Percentiles rank a stretch among this genome's conserved stretches.
phyloP scores from a whole-genome alignment of 2,797 vertebrate species.

The Gallirallus australis region DNA sequence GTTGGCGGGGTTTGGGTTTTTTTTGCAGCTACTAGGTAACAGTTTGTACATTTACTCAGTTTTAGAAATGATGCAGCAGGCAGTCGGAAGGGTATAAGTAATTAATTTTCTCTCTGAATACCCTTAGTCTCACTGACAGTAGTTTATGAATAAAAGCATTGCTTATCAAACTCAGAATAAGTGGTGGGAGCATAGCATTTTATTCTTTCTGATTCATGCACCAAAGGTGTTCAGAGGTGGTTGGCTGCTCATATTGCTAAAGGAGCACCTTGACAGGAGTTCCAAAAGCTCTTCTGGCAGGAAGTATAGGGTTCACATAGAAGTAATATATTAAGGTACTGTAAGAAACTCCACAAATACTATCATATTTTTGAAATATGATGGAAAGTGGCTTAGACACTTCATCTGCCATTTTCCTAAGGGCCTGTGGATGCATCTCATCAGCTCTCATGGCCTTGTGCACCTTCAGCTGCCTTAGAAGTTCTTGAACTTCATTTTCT shows the following conservation, averaged over 20 bases:
- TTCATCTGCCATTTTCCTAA: too few relatives aligned
- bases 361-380: background rate
- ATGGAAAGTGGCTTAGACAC: too few relatives aligned
- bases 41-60: background rate
- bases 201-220: background rate
- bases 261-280: background rate
- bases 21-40: constrained; percentile 57
- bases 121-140: background rate
- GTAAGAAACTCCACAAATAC: background rate
- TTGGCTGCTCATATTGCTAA: background rate
- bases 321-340: background rate
- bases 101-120: background rate
- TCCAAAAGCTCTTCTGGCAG: background rate
- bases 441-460: too few relatives aligned
- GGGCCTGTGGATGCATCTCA: too few relatives aligned
- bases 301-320: background rate
- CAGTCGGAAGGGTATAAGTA: background rate
- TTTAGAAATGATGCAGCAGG: constrained; percentile 7
- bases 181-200: background rate
- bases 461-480: too few relatives aligned
- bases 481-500: too few relatives aligned
- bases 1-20: background rate
- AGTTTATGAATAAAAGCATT: background rate
- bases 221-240: background rate
- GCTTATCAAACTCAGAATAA: background rate